These are phyloP conservation scores for pig (Sus scrofa) DNA, from an alignment of 2,113 vertebrate genomes.

Conservation along the genomic window T2T-Sscrofa CM000814.6:67161501-67162000, in stretches of 20 bases:
- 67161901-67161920: too few relatives aligned
- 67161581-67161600: accelerated
- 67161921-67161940: background rate
- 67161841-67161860: background rate
- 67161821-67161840: background rate
- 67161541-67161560: background rate
- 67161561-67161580: background rate
- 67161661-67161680: background rate
- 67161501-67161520: background rate
- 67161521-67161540: background rate
- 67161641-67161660: background rate
- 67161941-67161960: background rate
- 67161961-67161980: background rate
- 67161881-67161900: background rate
- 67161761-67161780: background rate
- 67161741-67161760: too few relatives aligned
- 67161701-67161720: background rate
- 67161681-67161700: too few relatives aligned
- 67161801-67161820: background rate
- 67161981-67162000: background rate
- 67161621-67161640: background rate
- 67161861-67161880: background rate
- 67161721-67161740: background rate
- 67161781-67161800: background rate
- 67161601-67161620: background rate